A percentile compares a stretch with the other conserved stretches of the same genome.
Evolutionary conservation across 2,113 vertebrate species (phyloP).

Genomic region (Harpagus bidentatus): DNA sequence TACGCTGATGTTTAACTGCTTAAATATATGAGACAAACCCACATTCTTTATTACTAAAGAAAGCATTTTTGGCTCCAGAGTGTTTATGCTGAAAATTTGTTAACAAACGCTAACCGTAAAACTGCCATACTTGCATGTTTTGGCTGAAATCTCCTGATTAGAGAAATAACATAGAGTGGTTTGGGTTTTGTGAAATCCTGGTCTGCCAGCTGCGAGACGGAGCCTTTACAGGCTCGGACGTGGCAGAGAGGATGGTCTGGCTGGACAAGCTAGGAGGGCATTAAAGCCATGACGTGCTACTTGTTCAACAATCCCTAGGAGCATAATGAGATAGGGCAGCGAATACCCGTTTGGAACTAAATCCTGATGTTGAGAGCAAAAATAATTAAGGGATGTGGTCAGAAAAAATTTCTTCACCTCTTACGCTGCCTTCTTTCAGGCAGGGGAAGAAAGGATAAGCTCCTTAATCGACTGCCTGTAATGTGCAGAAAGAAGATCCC

Average conservation of each 20-base stretch:
- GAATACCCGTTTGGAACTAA: constrained; percentile 13
- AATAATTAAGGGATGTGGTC: constrained; percentile 11
- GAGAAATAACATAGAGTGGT: not conserved
- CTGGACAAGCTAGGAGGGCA: not conserved
- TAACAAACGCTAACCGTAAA: not conserved
- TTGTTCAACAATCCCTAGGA: not conserved
- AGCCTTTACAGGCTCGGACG: not conserved
- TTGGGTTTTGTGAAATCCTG: not conserved
- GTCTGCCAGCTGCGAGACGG: not conserved
- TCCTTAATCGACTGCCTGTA: not conserved
- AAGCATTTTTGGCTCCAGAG: not conserved
- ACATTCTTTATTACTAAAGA: not conserved
- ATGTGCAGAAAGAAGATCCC: not conserved
- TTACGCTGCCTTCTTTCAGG: not conserved
- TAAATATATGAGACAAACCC: not conserved
- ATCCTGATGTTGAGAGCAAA: constrained; percentile 1
- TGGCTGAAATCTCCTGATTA: not conserved
- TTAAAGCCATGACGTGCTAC: not conserved
- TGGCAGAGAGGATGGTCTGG: not conserved
- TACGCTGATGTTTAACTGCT: not conserved
- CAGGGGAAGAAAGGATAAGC: not conserved
- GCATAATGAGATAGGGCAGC: not conserved
- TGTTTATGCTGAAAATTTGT: constrained; percentile 1
- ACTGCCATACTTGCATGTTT: not conserved
- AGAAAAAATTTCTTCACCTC: not conserved